These are phyloP conservation scores for Cheilosia impressa DNA, from an alignment of 2,888 invertebrate genomes.

Conservation along the genomic window DNA sequence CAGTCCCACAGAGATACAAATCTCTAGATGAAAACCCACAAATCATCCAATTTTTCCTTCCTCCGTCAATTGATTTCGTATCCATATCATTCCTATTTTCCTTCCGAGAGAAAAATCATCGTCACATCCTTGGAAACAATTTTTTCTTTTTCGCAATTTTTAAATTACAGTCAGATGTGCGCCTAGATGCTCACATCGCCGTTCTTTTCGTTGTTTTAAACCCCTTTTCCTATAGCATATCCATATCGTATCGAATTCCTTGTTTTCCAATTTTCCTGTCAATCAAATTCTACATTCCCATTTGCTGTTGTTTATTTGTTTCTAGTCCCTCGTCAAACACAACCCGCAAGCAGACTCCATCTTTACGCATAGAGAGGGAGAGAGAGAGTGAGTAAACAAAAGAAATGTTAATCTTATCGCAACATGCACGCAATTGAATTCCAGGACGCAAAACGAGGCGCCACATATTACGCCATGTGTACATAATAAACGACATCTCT, in stretches of 20 bases:
- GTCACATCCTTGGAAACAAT: too few species aligned
- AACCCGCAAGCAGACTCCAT: slow-evolving; percentile 34
- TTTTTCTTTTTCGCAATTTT: too few species aligned
- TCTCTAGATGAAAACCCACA: too few species aligned
- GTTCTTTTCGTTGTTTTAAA: slow-evolving; percentile 29
- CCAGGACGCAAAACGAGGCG: slow-evolving; percentile 65
- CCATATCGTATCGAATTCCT: slow-evolving; percentile 58
- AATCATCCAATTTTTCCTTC: too few species aligned
- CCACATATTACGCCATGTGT: slow-evolving; percentile 53
- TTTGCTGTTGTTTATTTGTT: slow-evolving; percentile 45
- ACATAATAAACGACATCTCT: slow-evolving; percentile 20
- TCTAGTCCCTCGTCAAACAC: slow-evolving; percentile 57
- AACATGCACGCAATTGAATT: slow-evolving; percentile 74
- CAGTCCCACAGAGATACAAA: too few species aligned
- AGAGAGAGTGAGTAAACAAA: not conserved
- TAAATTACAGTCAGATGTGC: slow-evolving; percentile 65
- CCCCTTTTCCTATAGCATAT: slow-evolving; percentile 49
- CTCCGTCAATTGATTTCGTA: too few species aligned
- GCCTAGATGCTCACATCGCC: slow-evolving; percentile 62
- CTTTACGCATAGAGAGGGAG: not conserved
- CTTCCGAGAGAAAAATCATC: too few species aligned
- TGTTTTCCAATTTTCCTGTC: slow-evolving; percentile 75
- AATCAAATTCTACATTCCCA: slow-evolving; percentile 68
- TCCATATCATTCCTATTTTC: too few species aligned
- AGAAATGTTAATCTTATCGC: slow-evolving; percentile 67